A percentile compares a stretch with the other conserved stretches of the same genome.
These are phyloP conservation scores for Tachysurus vachellii DNA, from an alignment of 2,113 vertebrate species.

Conservation along the genomic window DNA sequence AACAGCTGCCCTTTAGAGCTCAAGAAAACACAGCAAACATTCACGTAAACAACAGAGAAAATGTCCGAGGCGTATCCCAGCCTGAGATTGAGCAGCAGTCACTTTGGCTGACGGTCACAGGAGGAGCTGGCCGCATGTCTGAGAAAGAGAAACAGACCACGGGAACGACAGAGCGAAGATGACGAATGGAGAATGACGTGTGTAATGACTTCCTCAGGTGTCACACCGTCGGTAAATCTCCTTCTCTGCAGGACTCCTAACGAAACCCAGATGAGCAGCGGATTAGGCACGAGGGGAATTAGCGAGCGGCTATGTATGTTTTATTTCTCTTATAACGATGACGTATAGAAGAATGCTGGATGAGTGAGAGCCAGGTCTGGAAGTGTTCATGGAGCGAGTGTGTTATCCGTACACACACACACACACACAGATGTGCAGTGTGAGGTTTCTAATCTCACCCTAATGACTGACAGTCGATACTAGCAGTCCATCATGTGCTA, in stretches of 20 bases:
- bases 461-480: neutral
- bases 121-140: neutral
- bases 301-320: neutral
- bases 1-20: neutral
- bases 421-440: neutral
- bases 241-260: constrained; percentile 11
- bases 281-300: constrained; percentile 9
- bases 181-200: neutral
- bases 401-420: constrained; percentile 2
- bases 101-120: constrained; percentile 1
- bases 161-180: neutral
- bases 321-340: constrained; percentile 12
- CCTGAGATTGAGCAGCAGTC: neutral
- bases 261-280: constrained; percentile 26
- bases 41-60: neutral
- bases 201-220: constrained; percentile 40
- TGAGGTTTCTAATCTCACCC: neutral
- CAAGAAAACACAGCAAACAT: neutral
- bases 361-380: constrained; percentile 11
- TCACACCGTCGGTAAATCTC: constrained; percentile 6
- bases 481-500: neutral
- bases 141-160: constrained; percentile 23
- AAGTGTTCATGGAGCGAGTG: neutral
- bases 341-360: neutral
- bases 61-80: neutral